These are phyloP conservation scores for Halcyon badia DNA, from an alignment of 2,797 vertebrate species.

Conservation along the genomic window DNA sequence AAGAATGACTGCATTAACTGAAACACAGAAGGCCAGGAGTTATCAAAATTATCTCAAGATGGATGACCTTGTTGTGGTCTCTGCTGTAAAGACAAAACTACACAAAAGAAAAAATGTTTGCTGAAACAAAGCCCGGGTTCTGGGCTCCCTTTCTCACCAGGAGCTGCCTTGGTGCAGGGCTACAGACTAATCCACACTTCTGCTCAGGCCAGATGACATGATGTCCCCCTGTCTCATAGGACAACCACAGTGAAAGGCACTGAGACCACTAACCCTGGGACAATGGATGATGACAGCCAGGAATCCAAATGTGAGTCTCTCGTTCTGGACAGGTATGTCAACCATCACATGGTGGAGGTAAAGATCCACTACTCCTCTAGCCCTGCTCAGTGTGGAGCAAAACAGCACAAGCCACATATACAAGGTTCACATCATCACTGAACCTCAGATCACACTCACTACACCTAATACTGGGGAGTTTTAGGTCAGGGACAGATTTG, in stretches of 20 bases:
- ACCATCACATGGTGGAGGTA: accelerated
- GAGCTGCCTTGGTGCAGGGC: background rate
- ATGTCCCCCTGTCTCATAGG: background rate
- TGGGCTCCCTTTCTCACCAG: background rate
- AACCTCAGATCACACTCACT: background rate
- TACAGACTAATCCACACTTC: background rate
- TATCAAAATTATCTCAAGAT: background rate
- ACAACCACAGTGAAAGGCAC: background rate
- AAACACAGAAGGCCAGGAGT: background rate
- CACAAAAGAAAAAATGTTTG: background rate
- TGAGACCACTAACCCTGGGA: background rate
- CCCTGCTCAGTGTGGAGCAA: background rate
- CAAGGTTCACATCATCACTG: background rate
- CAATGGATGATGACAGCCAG: background rate
- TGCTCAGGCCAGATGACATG: accelerated
- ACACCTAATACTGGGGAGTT: background rate
- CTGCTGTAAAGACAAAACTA: background rate
- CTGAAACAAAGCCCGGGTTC: background rate
- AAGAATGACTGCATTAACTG: background rate
- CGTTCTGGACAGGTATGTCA: background rate
- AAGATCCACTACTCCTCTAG: background rate
- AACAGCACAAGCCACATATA: background rate
- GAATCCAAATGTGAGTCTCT: background rate
- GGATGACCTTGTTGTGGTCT: background rate
- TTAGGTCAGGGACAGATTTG: background rate